Base-by-base conservation (phyloP, 2,888 invertebrate species). In the Rhingia rostrata region DNA sequence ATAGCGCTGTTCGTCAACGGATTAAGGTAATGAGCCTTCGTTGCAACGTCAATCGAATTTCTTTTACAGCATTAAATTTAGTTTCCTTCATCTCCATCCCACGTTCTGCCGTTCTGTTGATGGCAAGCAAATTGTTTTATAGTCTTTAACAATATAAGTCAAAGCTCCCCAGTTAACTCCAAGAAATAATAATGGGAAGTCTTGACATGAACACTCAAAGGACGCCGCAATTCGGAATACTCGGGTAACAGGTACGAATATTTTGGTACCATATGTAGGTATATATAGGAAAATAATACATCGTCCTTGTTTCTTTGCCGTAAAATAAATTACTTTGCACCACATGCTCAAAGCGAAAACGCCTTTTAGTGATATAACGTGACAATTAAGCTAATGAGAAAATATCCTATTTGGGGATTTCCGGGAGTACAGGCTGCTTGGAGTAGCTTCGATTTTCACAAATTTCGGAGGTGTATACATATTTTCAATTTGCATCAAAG, bases 321-420 rank as follows among this genome's bases (percentile, higher is more conserved):
- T 41, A 14, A 35, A 32, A 51, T 14, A 70, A 70, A 41, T 12
- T 30, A 14, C 35, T 69, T 30, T 14, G 30, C 10, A 41, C 60
- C 60, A 51, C 49, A 41, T 43, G 35, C 35, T 61, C 3, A 35
- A 30, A 53, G 53, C 5, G 12, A 30, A 61, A 61, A 51, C 14
- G 45, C 22, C 61, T 39, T 63, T 33, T 30, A 72, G 30, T 45
- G 45, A 45, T 45, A 32, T 37, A 7, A n/a, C 30, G 14, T n/a
- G 63, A 53, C 61, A 72, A 72, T 63, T 63, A 72, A 37, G 30
- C 45, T 53, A 72, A 72, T 72, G 61, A 72, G 72, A 61, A 72
- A 37, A 54, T 63, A 72, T 72, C 6, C n/a, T 30, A 63, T 45
- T 61, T 72, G 14, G n/a, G 67, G 54, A 54, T 7, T 7, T 54